Evolutionary conservation across 64 coral and sea anemone genomes (phyloP).

Genomic region (Trachythela sp.): DNA sequence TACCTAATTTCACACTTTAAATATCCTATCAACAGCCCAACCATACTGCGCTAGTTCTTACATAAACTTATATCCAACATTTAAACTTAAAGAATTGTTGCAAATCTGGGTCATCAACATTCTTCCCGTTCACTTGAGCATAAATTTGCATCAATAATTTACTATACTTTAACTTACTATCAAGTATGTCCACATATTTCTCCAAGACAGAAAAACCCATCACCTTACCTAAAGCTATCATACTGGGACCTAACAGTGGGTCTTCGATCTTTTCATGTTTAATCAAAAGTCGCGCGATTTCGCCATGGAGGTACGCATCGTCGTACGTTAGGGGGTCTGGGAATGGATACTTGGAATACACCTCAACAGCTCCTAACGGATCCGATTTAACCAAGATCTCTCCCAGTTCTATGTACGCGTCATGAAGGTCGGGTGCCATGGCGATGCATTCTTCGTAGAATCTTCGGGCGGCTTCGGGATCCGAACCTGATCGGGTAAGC

Average conservation of each 20-base stretch:
- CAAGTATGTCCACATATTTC: slow-evolving; percentile 85
- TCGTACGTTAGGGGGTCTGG: slow-evolving; percentile 73
- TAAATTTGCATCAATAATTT: slow-evolving; percentile 80
- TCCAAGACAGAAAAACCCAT: slow-evolving; percentile 96
- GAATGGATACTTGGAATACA: slow-evolving; percentile 35
- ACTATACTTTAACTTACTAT: slow-evolving; percentile 95
- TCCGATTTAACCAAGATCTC: slow-evolving; percentile 76
- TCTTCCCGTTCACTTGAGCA: slow-evolving; percentile 82
- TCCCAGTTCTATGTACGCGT: slow-evolving; percentile 94
- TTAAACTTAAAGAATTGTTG: slow-evolving; percentile 97
- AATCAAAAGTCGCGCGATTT: slow-evolving; percentile 86
- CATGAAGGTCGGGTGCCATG: slow-evolving; percentile 84
- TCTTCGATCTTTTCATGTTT: slow-evolving; percentile 85
- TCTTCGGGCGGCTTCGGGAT: neutral
- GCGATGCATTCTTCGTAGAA: slow-evolving; percentile 78
- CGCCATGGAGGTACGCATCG: slow-evolving; percentile 94
- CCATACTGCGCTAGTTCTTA: too few relatives aligned
- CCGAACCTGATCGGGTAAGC: slow-evolving; percentile 53
- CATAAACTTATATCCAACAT: slow-evolving; percentile 66
- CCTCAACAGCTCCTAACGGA: slow-evolving; percentile 78
- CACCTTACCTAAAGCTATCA: slow-evolving; percentile 76
- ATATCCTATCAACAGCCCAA: neutral
- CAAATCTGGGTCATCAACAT: slow-evolving; percentile 79
- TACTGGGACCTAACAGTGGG: slow-evolving; percentile 61
- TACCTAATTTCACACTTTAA: neutral